Conservation (phyloP, 2,797 vertebrate genomes). For the Poecilia velifera region DNA sequence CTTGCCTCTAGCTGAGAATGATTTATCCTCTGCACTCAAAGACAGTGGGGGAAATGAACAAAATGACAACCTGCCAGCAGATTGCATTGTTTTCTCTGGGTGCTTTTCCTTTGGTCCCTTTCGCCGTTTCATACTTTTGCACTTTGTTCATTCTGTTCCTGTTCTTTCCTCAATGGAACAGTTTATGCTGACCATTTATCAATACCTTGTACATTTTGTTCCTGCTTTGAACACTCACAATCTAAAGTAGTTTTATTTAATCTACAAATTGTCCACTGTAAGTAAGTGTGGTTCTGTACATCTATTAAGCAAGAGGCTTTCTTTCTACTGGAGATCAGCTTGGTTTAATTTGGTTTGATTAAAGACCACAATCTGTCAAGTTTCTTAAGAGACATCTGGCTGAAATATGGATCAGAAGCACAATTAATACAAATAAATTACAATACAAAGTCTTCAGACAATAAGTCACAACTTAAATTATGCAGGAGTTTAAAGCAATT, state of each 20-base stretch:
- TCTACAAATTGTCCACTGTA: neutral
- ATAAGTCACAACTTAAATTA: neutral
- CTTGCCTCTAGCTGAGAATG: neutral
- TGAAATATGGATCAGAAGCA: neutral
- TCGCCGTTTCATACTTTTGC: neutral
- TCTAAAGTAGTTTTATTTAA: neutral
- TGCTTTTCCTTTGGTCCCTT: neutral
- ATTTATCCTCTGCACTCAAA: neutral
- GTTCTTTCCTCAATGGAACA: neutral
- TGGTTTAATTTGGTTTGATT: neutral
- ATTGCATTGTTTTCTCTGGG: neutral
- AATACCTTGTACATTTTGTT: neutral
- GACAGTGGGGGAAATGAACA: neutral
- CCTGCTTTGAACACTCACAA: neutral
- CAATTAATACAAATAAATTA: neutral
- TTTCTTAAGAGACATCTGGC: neutral
- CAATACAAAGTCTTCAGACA: neutral
- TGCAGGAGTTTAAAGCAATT: neutral
- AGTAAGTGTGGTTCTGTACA: neutral
- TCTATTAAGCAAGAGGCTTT: neutral
- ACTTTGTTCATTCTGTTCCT: neutral
- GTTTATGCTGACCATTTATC: neutral
- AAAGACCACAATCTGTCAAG: neutral
- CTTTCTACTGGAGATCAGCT: neutral
- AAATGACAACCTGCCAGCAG: neutral